Conservation (phyloP, 1,140 invertebrate species). For the Monochamus saltuarius region DNA sequence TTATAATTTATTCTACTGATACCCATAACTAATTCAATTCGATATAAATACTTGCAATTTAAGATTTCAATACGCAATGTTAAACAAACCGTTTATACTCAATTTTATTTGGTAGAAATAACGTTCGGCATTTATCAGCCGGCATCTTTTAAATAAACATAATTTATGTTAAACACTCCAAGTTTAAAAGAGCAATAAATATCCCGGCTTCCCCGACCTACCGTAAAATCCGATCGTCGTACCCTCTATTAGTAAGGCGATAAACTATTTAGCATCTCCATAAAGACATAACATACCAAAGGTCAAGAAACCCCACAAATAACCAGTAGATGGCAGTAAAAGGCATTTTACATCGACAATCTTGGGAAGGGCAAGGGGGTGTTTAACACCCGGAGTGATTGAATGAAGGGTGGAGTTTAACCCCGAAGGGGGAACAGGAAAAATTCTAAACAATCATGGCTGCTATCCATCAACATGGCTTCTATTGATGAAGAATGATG, state of each 20-base stretch:
- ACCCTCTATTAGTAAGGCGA: constrained; percentile 48
- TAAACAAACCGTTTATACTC: no score
- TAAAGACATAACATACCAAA: constrained; percentile 20
- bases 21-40: no score
- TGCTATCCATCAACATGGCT: constrained; percentile 53
- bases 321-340: constrained; percentile 51
- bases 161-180: no score
- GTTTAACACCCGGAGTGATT: constrained; percentile 47
- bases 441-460: constrained; percentile 53
- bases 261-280: constrained; percentile 47
- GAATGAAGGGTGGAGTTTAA: constrained; percentile 51
- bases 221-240: constrained; percentile 23
- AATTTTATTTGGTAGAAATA: no score
- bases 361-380: constrained; percentile 33
- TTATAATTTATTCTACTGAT: no score
- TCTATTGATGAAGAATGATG: constrained; percentile 18
- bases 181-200: no score
- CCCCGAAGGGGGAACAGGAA: constrained; percentile 44
- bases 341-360: constrained; percentile 27
- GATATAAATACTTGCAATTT: no score
- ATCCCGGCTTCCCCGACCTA: no score
- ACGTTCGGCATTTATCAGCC: no score
- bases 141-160: no score
- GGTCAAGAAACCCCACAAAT: constrained; percentile 50
- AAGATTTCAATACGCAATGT: no score